Conservation (phyloP, 2,113 vertebrate species). For the Sitta europaea region DNA sequence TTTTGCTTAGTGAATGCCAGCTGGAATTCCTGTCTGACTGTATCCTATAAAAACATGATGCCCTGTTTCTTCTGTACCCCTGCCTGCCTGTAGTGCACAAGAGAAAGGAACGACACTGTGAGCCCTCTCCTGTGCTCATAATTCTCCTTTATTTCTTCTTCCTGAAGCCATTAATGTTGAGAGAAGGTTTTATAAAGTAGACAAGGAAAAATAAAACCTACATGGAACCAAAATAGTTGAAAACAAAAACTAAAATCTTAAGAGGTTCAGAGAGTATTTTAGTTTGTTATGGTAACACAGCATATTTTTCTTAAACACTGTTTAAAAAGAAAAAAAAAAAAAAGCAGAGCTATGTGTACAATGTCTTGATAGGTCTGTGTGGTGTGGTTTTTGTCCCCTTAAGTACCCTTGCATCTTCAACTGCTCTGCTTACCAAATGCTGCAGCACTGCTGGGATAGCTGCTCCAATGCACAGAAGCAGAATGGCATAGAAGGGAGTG, state of each 20-base stretch:
- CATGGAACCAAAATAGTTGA: conserved; percentile 5
- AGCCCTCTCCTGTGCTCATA: neutral
- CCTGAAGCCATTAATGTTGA: conserved; percentile 23
- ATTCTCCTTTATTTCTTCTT: neutral
- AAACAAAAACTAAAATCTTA: neutral
- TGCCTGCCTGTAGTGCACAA: neutral
- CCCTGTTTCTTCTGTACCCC: neutral
- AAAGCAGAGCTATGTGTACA: neutral
- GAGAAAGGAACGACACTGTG: neutral
- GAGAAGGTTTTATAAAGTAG: neutral
- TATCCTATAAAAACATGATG: neutral
- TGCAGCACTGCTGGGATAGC: conserved; percentile 45
- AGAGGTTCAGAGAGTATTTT: conserved; percentile 37
- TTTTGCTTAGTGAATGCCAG: neutral
- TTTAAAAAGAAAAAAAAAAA: neutral
- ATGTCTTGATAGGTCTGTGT: conserved; percentile 15
- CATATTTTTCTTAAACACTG: conserved; percentile 52
- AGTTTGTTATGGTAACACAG: conserved; percentile 39
- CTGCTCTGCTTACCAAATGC: neutral
- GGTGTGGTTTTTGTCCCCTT: conserved; percentile 24
- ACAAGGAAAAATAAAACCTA: neutral
- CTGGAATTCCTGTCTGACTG: neutral
- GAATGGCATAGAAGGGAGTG: neutral
- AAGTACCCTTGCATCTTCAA: conserved; percentile 26
- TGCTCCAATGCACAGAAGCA: neutral